Percentiles rank a stretch among this genome's conserved stretches.
These are phyloP conservation scores for Atractosteus spatula DNA, from an alignment of 2,113 vertebrate genomes.

Conservation along the genomic window DNA sequence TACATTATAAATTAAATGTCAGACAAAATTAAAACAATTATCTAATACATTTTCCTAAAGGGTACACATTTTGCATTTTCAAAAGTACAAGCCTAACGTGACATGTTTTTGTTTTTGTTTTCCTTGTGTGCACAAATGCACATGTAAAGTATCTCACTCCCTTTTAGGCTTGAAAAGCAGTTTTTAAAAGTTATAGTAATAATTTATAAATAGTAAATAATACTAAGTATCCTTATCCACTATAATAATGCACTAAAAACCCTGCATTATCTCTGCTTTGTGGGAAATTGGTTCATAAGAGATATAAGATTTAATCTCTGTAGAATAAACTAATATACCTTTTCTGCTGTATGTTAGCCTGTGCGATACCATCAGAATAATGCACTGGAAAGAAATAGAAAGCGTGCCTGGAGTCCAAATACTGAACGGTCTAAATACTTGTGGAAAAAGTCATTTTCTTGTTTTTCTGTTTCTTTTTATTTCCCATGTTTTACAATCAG, in stretches of 20 bases:
- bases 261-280: constrained; percentile 46
- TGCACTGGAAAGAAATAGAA: constrained; percentile 36
- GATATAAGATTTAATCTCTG: constrained; percentile 50
- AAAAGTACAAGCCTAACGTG: no score
- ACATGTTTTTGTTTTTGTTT: no score
- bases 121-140: not conserved
- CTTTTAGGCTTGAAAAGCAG: not conserved
- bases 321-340: constrained; percentile 54
- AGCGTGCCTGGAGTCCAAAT: constrained; percentile 34
- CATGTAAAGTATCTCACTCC: not conserved
- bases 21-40: not conserved
- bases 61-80: no score
- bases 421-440: not conserved
- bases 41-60: no score
- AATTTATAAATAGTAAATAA: constrained; percentile 30
- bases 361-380: constrained; percentile 46
- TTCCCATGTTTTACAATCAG: no score
- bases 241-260: constrained; percentile 15
- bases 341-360: constrained; percentile 40
- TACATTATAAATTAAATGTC: not conserved
- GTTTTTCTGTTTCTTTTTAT: no score
- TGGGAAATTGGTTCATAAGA: constrained; percentile 43
- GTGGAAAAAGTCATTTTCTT: no score
- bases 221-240: not conserved
- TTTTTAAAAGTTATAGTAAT: constrained; percentile 16